Evolutionary conservation across 1,140 invertebrate species (phyloP), one percentile per base, ranked within the genome.

Genomic region (Eumeta japonica): DNA sequence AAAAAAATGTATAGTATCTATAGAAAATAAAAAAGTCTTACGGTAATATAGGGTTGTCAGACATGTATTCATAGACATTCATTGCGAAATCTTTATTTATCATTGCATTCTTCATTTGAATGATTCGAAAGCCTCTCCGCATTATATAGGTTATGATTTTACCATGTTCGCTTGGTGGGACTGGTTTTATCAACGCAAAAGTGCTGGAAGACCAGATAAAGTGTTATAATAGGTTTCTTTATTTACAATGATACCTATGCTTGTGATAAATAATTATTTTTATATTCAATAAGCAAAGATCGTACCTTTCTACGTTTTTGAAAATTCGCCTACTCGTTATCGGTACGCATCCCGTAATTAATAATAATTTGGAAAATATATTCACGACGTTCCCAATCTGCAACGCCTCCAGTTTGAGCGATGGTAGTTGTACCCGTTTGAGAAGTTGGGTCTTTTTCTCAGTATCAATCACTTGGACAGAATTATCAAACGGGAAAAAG

Each of bases 351-450:
- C 70, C 66, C 27, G 35, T 59, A 15, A 74, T 58, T 11, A 54
- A 45, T 1, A 74, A 34, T 32, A 74, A 37, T 44, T 66, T 71
- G 3, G 63, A 59, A 50, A 70, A 74, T 41, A 74, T 50, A 19
- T 67, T 74, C 0, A 74, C 50, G 17, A 67, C 61, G 40, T 71
- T 71, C 19, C 70, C 70, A 35, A 74, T 58, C 56, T 74, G 63
- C 3, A 74, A 43, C 63, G 66, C 71, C 38, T 60, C 54, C 14
- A 59, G 14, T 31, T 52, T 64, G 29, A 74, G 40, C 2, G 62
- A 35, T 9, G 66, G 62, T 2, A 67, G 31, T 10, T 70, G 64
- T n/a, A 60, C 51, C 9, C 68, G 47, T 41, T 39, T 56, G 5
- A 71, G 27, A 13, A 74, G 41, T 31, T 54, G 63, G 46, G 59